Evolutionary conservation across 2,888 invertebrate genomes (phyloP).

Genomic region (Limnephilus rhombicus): DNA sequence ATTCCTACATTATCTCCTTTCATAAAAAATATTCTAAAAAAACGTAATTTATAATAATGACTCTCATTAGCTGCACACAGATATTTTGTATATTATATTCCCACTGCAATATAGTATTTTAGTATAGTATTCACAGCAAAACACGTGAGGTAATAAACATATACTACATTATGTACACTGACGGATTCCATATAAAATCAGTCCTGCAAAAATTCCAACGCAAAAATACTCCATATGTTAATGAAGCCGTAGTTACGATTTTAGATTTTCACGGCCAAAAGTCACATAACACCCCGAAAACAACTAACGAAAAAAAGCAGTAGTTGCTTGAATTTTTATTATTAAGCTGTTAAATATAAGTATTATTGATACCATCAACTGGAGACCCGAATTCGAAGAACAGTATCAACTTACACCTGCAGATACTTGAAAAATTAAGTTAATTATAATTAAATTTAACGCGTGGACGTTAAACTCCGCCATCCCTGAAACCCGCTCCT

Average conservation of each 20-base stretch:
- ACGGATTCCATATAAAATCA: not conserved
- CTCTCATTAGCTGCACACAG: not conserved
- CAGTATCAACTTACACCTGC: not conserved
- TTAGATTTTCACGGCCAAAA: too few species aligned
- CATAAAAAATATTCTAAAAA: not conserved
- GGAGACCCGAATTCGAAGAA: not conserved
- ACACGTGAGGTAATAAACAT: not conserved
- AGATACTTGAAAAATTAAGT: not conserved
- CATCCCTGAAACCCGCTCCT: slow-evolving; percentile 20
- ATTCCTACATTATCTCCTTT: not conserved
- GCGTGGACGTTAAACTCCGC: not conserved
- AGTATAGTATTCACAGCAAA: too few species aligned
- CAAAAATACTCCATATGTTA: not conserved
- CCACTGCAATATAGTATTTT: too few species aligned
- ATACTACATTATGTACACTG: not conserved
- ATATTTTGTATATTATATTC: too few species aligned
- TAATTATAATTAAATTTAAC: not conserved
- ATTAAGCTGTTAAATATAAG: not conserved
- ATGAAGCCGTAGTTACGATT: not conserved
- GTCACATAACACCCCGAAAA: too few species aligned
- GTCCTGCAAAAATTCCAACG: not conserved
- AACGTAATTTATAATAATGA: not conserved
- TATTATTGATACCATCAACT: too few species aligned
- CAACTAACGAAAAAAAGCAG: too few species aligned
- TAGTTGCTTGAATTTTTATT: not conserved